Base-by-base conservation (phyloP, 1,140 invertebrate genomes). In the Spodoptera litura region DNA sequence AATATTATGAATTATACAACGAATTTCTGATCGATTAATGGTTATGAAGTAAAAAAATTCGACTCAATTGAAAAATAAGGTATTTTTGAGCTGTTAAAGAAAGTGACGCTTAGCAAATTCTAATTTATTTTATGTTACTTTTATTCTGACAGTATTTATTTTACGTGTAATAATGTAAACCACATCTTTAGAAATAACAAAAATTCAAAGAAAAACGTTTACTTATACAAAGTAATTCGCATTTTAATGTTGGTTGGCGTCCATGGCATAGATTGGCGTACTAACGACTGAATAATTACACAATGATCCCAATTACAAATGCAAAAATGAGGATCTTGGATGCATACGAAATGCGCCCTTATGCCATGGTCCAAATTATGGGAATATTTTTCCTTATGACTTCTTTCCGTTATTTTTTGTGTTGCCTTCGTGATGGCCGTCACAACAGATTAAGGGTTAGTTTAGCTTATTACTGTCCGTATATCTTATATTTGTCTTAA, bases 201-300 rank as follows among this genome's bases (percentile, higher is more conserved):
- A 55, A 58, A 58, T 38, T 9, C 20, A 72, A 8, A 1, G 31
- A 52, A 20, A 66, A 58, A 8, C 49, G 27, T 58, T 56, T 49
- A 77, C 35, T 68, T 56, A 68, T 68, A 27, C 62, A 56, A 77
- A 66, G 74, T 58, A 66, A 81, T 78, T 83, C 75, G 79, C 83
- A 85, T 87, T 88, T 82, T 81, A 87, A 89, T 84, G 80, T 81
- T 80, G 66, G 72, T 61, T 70, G 77, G 78, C 85, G 85, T 86
- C 83, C 71, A 85, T 79, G 62, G 72, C 81, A 89, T 90, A 89
- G 92, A 91, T 90, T 88, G 90, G 87, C 86, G 78, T 78, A 85
- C 87, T 94, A 94, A 94, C 91, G 89, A 92, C 82, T 86, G 89
- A 91, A 92, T 93, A 93, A 93, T 93, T 93, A 91, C 91, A 90